A percentile compares a stretch with the other conserved stretches of the same genome.
phyloP scores from a whole-genome alignment of 2,797 vertebrate species.

The Tragelaphus eurycerus region DNA sequence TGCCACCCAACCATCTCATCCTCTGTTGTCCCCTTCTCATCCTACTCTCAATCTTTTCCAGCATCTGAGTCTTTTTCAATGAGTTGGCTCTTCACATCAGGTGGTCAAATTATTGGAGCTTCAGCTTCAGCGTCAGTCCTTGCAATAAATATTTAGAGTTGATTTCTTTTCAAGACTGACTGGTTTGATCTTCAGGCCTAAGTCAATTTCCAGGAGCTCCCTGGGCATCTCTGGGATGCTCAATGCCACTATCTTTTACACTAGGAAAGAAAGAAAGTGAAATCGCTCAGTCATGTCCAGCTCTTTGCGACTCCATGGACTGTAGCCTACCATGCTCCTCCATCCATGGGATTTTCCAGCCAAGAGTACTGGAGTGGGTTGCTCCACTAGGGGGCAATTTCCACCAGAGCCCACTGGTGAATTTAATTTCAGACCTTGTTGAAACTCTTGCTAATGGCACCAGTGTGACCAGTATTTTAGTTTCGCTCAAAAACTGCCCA shows the following conservation, averaged over 20 bases:
- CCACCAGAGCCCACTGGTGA: rapidly evolving
- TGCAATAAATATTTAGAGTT: not conserved
- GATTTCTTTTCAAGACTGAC: not conserved
- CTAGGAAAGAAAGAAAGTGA: not conserved
- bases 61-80: not conserved
- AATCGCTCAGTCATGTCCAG: not conserved
- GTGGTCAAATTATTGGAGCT: not conserved
- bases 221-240: not conserved
- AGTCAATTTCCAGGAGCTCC: not conserved
- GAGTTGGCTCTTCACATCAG: not conserved
- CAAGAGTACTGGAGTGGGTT: not conserved
- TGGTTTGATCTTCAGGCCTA: not conserved
- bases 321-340: not conserved
- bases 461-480: rapidly evolving
- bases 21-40: not conserved
- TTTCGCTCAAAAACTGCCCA: not conserved
- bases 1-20: not conserved
- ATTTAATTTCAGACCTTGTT: not conserved
- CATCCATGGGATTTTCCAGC: not conserved
- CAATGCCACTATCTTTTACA: not conserved
- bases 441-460: not conserved
- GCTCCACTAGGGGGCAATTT: not conserved
- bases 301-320: not conserved
- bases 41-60: not conserved
- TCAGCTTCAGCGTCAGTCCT: not conserved